Conservation (phyloP, 2,113 vertebrate genomes). For the Balaenoptera acutorostrata region DNA sequence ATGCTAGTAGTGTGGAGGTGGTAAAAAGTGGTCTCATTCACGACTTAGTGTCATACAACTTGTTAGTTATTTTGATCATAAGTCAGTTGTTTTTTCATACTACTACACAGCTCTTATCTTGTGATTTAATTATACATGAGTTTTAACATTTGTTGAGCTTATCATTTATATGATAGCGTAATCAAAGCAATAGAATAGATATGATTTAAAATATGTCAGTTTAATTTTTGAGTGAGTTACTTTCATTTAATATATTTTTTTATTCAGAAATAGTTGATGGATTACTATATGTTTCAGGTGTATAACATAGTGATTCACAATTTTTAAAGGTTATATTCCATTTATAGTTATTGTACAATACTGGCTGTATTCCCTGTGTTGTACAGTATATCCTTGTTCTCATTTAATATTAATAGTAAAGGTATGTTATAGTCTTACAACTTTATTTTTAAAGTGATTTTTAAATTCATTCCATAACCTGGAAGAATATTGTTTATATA, state of each 20-base stretch:
- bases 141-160: neutral
- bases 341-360: neutral
- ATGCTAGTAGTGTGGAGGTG: neutral
- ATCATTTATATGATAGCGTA: neutral
- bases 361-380: neutral
- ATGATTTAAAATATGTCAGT: neutral
- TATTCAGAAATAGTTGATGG: neutral
- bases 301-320: neutral
- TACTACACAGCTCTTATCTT: neutral
- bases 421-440: neutral
- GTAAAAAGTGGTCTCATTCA: neutral
- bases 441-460: neutral
- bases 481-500: neutral
- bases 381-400: neutral
- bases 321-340: neutral
- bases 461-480: neutral
- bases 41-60: neutral
- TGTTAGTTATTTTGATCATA: neutral
- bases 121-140: neutral
- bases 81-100: neutral
- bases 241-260: neutral
- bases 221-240: conserved; percentile 25
- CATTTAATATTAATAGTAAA: neutral
- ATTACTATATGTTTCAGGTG: neutral
- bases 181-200: neutral